These are phyloP conservation scores for Chalcosyrphus nemorum DNA, from an alignment of 2,888 invertebrate genomes.

Conservation along the genomic window DNA sequence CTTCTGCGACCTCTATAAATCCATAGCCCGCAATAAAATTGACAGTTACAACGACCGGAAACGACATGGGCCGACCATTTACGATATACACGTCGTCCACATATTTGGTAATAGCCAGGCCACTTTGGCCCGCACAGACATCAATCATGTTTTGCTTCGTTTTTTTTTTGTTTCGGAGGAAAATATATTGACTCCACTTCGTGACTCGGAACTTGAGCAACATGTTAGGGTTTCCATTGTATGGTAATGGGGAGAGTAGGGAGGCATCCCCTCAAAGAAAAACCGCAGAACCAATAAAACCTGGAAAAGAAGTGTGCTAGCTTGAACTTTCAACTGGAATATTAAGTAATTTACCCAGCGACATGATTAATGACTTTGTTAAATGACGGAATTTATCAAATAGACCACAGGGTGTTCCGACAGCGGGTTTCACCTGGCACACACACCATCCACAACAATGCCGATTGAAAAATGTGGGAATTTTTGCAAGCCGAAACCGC, in stretches of 20 bases:
- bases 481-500: too few relatives aligned
- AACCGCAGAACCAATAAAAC: slow-evolving; percentile 17
- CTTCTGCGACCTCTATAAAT: slow-evolving; percentile 50
- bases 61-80: slow-evolving; percentile 37
- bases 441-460: background rate
- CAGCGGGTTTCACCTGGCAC: slow-evolving; percentile 28
- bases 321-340: slow-evolving; percentile 56
- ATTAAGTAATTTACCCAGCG: slow-evolving; percentile 56
- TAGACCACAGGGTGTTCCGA: slow-evolving; percentile 20
- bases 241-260: background rate
- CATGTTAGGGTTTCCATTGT: slow-evolving; percentile 19
- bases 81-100: slow-evolving; percentile 36
- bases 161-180: slow-evolving; percentile 24
- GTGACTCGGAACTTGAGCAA: slow-evolving; percentile 43
- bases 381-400: slow-evolving; percentile 57
- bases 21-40: slow-evolving; percentile 37
- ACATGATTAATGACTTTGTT: slow-evolving; percentile 57
- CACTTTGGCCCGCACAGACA: slow-evolving; percentile 43
- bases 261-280: background rate
- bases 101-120: slow-evolving; percentile 38
- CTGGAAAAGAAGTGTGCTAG: slow-evolving; percentile 21
- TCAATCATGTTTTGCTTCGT: slow-evolving; percentile 61
- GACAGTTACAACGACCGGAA: slow-evolving; percentile 50
- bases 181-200: slow-evolving; percentile 61
- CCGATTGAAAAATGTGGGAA: slow-evolving; percentile 24